These are phyloP conservation scores for Sphinx pinastri DNA, from an alignment of 2,888 invertebrate genomes.

Conservation along the genomic window DNA sequence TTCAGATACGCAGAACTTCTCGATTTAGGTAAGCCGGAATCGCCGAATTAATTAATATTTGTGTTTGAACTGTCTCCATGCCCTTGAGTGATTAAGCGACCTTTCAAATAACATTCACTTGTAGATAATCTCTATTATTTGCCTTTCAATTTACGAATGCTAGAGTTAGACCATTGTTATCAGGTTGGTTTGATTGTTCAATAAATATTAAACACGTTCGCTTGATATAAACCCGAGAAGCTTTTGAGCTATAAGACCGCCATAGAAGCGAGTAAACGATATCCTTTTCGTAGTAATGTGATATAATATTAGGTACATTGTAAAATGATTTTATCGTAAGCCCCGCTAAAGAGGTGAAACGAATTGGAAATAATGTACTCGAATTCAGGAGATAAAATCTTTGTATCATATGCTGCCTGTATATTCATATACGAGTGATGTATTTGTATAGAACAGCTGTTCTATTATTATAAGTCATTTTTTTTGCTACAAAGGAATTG, in stretches of 20 bases:
- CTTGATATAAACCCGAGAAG: neutral
- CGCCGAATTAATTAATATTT: constrained; percentile 81
- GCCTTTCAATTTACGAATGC: constrained; percentile 57
- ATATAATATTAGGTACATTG: constrained; percentile 76
- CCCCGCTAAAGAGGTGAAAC: constrained; percentile 71
- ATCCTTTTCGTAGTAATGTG: constrained; percentile 67
- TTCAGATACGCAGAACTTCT: constrained; percentile 77
- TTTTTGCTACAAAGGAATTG: constrained; percentile 57
- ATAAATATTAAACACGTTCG: constrained; percentile 34
- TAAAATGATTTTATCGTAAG: constrained; percentile 72
- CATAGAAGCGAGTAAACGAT: constrained; percentile 53
- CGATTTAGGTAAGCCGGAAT: constrained; percentile 78
- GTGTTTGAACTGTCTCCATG: constrained; percentile 78
- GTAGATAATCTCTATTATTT: constrained; percentile 71
- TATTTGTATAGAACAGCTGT: constrained; percentile 41
- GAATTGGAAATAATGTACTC: constrained; percentile 77
- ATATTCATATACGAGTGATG: constrained; percentile 44
- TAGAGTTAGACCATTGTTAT: constrained; percentile 46
- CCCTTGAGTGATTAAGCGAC: constrained; percentile 78
- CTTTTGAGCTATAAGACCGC: constrained; percentile 29
- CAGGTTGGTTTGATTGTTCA: constrained; percentile 49
- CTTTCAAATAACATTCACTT: constrained; percentile 75
- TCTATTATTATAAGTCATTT: constrained; percentile 57
- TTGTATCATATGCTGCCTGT: constrained; percentile 54
- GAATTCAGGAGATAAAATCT: constrained; percentile 75